Conservation (phyloP, 1,140 invertebrate species). For the Brachionus koreanus region DNA sequence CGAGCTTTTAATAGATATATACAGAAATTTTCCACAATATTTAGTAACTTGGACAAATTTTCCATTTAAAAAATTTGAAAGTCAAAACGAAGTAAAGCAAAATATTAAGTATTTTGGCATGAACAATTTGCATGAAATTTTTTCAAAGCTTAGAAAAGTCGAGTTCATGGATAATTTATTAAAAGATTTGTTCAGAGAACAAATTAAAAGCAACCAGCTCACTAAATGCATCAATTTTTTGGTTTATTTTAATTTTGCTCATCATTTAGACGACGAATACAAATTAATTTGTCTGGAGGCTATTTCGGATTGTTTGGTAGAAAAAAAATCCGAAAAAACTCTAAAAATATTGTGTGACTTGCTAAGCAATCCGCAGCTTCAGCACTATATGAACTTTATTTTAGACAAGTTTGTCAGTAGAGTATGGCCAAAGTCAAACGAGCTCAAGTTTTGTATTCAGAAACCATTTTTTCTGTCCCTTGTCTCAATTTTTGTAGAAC, state of each 20-base stretch:
- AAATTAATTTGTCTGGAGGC: not conserved
- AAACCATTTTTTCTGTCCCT: not conserved
- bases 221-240: not conserved
- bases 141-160: not conserved
- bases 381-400: not conserved
- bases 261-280: not conserved
- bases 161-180: not conserved
- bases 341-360: not conserved
- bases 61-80: slow-evolving; percentile 5
- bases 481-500: not conserved
- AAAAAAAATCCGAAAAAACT: not conserved
- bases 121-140: not conserved
- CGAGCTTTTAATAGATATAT: not conserved
- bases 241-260: not conserved
- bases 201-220: not conserved
- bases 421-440: not conserved
- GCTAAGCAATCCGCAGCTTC: not conserved
- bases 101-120: not conserved
- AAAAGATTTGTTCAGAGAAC: not conserved
- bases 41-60: not conserved
- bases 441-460: not conserved
- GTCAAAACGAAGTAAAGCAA: not conserved
- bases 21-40: not conserved
- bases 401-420: not conserved
- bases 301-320: not conserved